Base-by-base conservation (phyloP, 2,113 vertebrate genomes). In the Albula glossodonta region DNA sequence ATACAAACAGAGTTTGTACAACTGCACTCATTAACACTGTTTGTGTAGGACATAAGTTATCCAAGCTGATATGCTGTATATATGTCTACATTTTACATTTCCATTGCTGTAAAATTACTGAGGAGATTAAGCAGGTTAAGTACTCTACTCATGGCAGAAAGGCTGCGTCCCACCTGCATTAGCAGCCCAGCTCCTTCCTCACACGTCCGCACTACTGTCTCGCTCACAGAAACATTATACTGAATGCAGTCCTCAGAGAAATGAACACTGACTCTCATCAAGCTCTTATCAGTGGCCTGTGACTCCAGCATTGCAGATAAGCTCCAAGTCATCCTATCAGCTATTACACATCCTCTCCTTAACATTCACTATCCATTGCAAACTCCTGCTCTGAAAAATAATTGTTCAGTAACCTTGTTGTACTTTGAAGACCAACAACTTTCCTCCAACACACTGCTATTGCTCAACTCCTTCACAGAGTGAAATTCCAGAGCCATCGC, bases 191-290 rank as follows among this genome's bases (percentile, higher is more conserved):
- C 22, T 74, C 9, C 70, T 74, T 74, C n/a, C n/a, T 74, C 70
- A 74, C 70, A 25, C n/a, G 7, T 25, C 70, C 8, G n/a, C 70
- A 74, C 70, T n/a, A 74, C n/a, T 9, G 31, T 74, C 70, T n/a
- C 70, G 31, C n/a, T 22, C n/a, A 74, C 70, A 31, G 8, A 31
- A 74, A 74, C 5, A 25, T 74, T 74, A 74, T 74, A 25, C 31
- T 74, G 25, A 74, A 11, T 74, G 70, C 70, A 74, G 70, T 74
- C 70, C 70, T 74, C n/a, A n/a, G 70, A 74, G 70, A 74, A 74
- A 74, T 74, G 70, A 74, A n/a, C 31, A n/a, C 25, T 31, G 70
- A 74, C 17, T 74, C 70, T 74, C 70, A 74, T 74, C 70, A n/a
- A 74, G 70, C 70, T 31, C 70, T 74, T 74, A 74, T 31, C 70